Percentiles rank a stretch among this genome's conserved stretches.
Conservation (phyloP, 2,888 invertebrate species). For the Rotaria socialis region DNA sequence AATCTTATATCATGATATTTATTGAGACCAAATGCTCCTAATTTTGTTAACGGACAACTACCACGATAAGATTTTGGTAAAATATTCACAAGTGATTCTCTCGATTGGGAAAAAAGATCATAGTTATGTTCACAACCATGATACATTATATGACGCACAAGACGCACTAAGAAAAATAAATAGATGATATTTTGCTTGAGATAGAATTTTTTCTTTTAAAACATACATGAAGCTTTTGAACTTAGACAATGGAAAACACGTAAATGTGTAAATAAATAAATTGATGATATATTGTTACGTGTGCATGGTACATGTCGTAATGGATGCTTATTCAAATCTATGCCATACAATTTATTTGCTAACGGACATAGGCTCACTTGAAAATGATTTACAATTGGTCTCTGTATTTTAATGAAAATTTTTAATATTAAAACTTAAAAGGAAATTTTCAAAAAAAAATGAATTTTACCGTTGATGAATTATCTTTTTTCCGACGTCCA, state of each 20-base stretch:
- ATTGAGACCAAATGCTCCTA: neutral
- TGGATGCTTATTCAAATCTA: neutral
- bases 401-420: neutral
- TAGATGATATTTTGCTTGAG: too few species aligned
- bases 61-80: neutral
- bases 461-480: neutral
- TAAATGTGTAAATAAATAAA: constrained; percentile 9
- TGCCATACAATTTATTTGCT: neutral
- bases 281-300: neutral
- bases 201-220: neutral
- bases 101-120: neutral
- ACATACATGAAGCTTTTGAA: neutral
- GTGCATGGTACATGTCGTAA: neutral
- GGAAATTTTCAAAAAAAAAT: neutral
- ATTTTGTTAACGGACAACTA: neutral
- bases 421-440: neutral
- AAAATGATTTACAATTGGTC: neutral
- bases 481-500: neutral
- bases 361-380: neutral
- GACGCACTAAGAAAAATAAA: neutral
- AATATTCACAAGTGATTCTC: neutral
- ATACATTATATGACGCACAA: neutral
- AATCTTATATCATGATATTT: constrained; percentile 10
- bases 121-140: neutral
- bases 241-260: constrained; percentile 15